phyloP scores from a whole-genome alignment of 37 sponge, comb jelly and placozoan genomes.

The Axinella damicornis region DNA sequence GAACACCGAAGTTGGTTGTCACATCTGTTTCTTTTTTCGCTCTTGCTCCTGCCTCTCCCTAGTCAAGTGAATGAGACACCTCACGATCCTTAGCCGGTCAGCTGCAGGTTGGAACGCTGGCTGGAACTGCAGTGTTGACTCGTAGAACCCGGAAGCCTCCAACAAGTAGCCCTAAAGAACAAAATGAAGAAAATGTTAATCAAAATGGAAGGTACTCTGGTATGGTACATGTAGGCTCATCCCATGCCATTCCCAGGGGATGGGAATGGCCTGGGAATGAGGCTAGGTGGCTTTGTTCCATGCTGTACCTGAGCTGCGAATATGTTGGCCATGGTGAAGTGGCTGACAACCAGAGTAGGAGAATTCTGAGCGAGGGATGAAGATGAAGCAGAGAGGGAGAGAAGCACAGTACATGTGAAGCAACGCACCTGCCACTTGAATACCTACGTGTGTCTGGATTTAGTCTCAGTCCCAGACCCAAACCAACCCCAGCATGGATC shows the following conservation, averaged over 20 bases:
- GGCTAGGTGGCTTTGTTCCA: too few species aligned
- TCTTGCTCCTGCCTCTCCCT: background rate
- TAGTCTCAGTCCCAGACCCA: too few species aligned
- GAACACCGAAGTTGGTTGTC: too few species aligned
- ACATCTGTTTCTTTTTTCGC: too few species aligned
- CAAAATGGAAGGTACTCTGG: background rate
- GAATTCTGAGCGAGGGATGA: conserved; percentile 32
- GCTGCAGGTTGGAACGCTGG: conserved; percentile 63
- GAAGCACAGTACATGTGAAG: too few species aligned
- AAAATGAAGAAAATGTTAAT: too few species aligned
- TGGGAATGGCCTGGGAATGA: too few species aligned
- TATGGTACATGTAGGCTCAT: background rate
- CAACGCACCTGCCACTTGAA: too few species aligned
- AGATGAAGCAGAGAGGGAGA: too few species aligned
- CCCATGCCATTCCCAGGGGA: background rate
- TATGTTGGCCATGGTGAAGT: conserved; percentile 79
- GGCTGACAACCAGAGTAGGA: conserved; percentile 67
- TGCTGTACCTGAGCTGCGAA: conserved; percentile 63
- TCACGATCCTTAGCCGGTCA: conserved; percentile 58
- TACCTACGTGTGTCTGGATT: too few species aligned
- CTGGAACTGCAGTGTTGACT: conserved; percentile 63
- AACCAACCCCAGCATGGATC: too few species aligned
- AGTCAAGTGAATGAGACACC: conserved; percentile 50
- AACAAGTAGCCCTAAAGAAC: conserved; percentile 36
- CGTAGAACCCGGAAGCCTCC: conserved; percentile 65